Base-by-base conservation (phyloP, 2,797 vertebrate species). In the Decapterus maruadsi region DNA sequence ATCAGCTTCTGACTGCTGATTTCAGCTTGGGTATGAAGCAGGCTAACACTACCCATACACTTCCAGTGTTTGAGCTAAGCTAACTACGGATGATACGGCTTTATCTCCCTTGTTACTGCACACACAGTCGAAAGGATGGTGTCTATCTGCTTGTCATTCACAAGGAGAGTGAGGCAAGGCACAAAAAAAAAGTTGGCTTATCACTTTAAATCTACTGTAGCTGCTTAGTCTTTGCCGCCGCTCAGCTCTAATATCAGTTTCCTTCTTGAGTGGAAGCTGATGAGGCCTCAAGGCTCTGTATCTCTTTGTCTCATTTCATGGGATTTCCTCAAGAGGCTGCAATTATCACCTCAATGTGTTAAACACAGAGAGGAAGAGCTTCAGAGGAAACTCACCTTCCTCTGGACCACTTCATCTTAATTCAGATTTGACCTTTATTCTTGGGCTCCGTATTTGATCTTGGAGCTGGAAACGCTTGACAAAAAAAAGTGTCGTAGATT, bases 381-480 rank as follows among this genome's bases (percentile, higher is more conserved):
- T 67, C 55, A 55, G 46, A 72, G 50, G 29, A 31, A 72, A 59
- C 12, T 6, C 26, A 11, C 16, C 53, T 26, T 54, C 8, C 2
- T 13, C 20, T 38, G 5, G 38, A 45, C n/a, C 11, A 40, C 57
- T 68, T 63, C 0, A 57, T 65, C 59, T 68, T 46, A 74, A 68
- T 75, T 87, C 68, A 58, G 38, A 68, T 78, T 54, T 62, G 45
- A 80, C 72, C 50, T 87, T 82, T 84, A 61, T 43, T 68, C 45
- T 29, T n/a, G 1, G 17, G 46, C 55, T 43, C 22, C 20, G 10
- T 12, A 34, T 75, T 70, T 68, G 54, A 59, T 68, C 31, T 64
- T 6, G 11, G 20, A 56, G 45, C 20, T 16, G 20, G 36, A 69
- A 36, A 8, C 53, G 38, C 46, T 45, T 34, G 12, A 75, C 50